phyloP scores from a whole-genome alignment of 2,888 invertebrate genomes.

The Deroplatys truncata region DNA sequence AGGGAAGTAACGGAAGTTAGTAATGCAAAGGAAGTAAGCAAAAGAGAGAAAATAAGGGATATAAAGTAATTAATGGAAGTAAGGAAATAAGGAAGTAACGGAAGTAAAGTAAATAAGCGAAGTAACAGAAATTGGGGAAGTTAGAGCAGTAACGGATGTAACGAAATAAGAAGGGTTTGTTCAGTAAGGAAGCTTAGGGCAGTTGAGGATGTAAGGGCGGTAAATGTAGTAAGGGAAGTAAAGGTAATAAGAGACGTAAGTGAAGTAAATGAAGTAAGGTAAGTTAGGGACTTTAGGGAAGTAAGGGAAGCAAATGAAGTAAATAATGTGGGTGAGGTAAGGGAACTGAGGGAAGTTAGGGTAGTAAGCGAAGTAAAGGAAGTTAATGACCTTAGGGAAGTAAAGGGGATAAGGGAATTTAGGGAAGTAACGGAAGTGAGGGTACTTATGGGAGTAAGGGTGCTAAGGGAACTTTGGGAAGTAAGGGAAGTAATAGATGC shows the following conservation, averaged over 20 bases:
- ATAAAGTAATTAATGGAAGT: not conserved
- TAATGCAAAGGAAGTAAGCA: not conserved
- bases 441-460: not conserved
- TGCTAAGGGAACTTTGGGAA: not conserved
- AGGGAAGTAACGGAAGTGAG: too few species aligned
- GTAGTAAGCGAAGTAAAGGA: too few species aligned
- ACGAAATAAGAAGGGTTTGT: not conserved
- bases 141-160: not conserved
- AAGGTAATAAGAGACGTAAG: not conserved
- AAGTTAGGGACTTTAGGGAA: too few species aligned
- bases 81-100: too few species aligned
- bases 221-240: not conserved
- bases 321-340: not conserved
- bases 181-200: not conserved
- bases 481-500: not conserved
- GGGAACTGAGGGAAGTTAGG: not conserved
- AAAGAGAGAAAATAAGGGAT: not conserved
- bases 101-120: too few species aligned
- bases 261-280: not conserved
- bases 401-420: too few species aligned
- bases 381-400: not conserved
- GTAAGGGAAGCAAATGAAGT: too few species aligned
- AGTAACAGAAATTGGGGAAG: not conserved
- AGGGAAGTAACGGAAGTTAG: not conserved
- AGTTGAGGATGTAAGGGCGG: not conserved